Evolutionary conservation across 2,113 vertebrate genomes (phyloP), one percentile per base, ranked within the genome.

Genomic region (Passer montanus): DNA sequence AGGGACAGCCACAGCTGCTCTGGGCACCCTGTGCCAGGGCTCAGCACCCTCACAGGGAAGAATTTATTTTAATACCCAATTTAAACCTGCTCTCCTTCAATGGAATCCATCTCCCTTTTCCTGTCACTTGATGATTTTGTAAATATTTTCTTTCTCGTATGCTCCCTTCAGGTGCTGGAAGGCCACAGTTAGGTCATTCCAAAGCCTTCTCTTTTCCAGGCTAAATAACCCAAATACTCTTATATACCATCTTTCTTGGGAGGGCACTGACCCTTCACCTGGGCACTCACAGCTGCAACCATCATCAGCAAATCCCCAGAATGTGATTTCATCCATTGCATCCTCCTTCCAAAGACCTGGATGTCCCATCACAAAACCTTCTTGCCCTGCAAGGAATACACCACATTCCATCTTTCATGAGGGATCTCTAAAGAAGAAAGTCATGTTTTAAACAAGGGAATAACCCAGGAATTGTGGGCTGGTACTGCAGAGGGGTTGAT

Each of bases 41-140:
- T 67, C 1, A 0, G 1, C 16, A 59, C 16, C 9, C 16, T 75
- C 53, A 46, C 0, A 41, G 14, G 11, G 20, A 53, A 75, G 8
- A 23, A 5, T 27, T 52, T 37, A 11, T 55, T 56, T 20, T 7
- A 55, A 74, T 35, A 27, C 7, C 3, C 21, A 22, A 35, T 35
- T 35, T 52, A 82, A 89, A 60, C 20, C 39, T 41, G 22, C 8
- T 26, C 7, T 39, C 26, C 53, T 26, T 26, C 46, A 46, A 2
- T 30, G 14, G n/a, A 82, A 68, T 46, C n/a, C 13, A n/a, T n/a
- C 5, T 39, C 46, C 9, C 17, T 53, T 60, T n/a, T 41, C n/a
- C 39, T 60, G n/a, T 30, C 39, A n/a, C 20, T 26, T 11, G 53
- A 35, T 21, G 11, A 8, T 30, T 49, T 60, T 30, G 28, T 18